These are phyloP conservation scores for Arenaria interpres DNA, from an alignment of 2,113 vertebrate genomes.

Conservation along the genomic window DNA sequence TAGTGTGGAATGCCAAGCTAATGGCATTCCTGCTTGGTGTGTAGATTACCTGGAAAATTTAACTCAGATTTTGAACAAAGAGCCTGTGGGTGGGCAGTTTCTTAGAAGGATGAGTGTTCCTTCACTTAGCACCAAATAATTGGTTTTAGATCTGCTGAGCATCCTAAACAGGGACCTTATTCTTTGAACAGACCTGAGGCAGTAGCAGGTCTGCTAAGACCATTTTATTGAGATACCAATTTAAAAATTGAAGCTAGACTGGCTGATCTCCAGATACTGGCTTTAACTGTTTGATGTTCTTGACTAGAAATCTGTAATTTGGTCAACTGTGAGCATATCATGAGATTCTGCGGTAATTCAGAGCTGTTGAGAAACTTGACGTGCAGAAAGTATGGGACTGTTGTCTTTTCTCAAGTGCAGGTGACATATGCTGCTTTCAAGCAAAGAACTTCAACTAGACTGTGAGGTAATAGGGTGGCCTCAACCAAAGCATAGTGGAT, in stretches of 20 bases:
- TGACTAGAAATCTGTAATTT: background rate
- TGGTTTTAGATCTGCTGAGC: background rate
- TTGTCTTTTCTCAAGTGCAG: background rate
- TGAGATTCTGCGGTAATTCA: background rate
- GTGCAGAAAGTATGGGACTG: background rate
- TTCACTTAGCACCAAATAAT: background rate
- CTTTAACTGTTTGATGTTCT: background rate
- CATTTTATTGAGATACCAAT: background rate
- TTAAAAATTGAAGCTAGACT: background rate
- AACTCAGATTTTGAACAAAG: background rate
- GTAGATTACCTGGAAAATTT: background rate
- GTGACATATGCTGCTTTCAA: background rate
- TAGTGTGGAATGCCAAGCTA: background rate
- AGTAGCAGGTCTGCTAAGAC: background rate
- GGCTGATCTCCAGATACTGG: background rate
- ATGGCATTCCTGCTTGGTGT: background rate
- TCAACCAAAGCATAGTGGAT: background rate
- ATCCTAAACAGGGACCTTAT: background rate
- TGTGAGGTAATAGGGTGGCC: background rate
- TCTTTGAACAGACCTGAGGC: background rate
- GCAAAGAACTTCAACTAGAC: background rate
- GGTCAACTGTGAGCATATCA: background rate
- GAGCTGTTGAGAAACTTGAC: background rate
- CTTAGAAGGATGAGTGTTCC: background rate
- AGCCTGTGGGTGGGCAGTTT: background rate